These are phyloP conservation scores for Epizoanthus fatuus DNA, from an alignment of 92 coral and sea anemone genomes.

Conservation along the genomic window DNA sequence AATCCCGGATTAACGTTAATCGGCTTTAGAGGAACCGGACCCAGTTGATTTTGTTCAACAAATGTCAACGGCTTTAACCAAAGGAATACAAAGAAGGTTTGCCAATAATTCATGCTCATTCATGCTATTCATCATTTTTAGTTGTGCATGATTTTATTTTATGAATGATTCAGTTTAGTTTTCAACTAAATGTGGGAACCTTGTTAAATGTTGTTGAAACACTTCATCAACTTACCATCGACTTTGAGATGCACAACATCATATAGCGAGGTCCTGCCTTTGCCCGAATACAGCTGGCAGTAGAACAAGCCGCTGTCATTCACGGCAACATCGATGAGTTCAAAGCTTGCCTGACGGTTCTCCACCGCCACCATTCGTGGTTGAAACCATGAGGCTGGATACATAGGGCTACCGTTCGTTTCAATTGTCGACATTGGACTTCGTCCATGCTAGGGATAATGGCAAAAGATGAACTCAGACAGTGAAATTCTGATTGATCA, in stretches of 20 bases:
- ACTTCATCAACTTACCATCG: conserved; percentile 21
- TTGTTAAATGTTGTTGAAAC: no score
- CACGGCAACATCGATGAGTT: neutral
- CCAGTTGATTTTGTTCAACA: no score
- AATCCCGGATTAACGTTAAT: no score
- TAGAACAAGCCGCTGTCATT: conserved; percentile 32
- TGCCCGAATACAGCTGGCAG: conserved; percentile 25
- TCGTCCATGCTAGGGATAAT: conserved; percentile 5
- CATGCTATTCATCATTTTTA: no score
- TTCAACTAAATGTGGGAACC: no score
- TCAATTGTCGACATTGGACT: neutral
- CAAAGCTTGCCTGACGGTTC: conserved; percentile 30
- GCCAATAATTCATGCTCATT: no score
- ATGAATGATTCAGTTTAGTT: no score
- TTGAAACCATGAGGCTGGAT: conserved; percentile 33
- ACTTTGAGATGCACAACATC: conserved; percentile 28
- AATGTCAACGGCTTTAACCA: no score
- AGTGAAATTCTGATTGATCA: neutral
- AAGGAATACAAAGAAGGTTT: no score
- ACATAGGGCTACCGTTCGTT: conserved; percentile 7
- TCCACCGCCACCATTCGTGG: conserved; percentile 13
- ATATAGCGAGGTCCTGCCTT: neutral
- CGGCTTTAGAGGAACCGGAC: no score
- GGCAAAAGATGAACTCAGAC: no score
- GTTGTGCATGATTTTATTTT: no score